A percentile compares a stretch with the other conserved stretches of the same genome.
phyloP scores from a whole-genome alignment of 1,140 invertebrate species.

The Physella acuta region DNA sequence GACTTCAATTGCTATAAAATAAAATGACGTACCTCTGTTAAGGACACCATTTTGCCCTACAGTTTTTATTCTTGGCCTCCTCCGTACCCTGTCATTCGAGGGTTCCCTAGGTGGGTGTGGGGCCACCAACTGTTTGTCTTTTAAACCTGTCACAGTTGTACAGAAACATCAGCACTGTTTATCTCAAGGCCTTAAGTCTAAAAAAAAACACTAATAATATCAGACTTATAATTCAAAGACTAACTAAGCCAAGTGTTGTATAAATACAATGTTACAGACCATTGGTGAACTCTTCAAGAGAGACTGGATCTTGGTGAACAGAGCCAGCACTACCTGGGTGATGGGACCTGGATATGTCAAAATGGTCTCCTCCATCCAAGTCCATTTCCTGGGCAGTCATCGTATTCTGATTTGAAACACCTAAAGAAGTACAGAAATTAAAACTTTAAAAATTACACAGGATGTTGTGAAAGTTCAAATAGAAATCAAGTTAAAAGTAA shows the following conservation, averaged over 20 bases:
- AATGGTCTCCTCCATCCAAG: too few relatives aligned
- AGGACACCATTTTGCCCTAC: conserved; percentile 35
- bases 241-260: neutral
- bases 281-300: too few relatives aligned
- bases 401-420: too few relatives aligned
- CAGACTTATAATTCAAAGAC: neutral
- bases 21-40: conserved; percentile 8
- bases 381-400: too few relatives aligned
- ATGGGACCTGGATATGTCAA: neutral
- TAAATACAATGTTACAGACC: too few relatives aligned
- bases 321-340: conserved; percentile 8
- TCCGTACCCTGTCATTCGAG: conserved; percentile 45
- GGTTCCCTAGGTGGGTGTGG: conserved; percentile 53
- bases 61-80: conserved; percentile 43
- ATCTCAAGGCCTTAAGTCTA: neutral
- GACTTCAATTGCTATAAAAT: too few relatives aligned
- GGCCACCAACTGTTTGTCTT: conserved; percentile 32
- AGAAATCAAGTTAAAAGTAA: too few relatives aligned
- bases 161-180: too few relatives aligned
- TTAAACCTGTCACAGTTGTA: conserved; percentile 3
- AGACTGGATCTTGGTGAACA: too few relatives aligned
- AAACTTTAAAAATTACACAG: too few relatives aligned
- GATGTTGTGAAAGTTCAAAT: too few relatives aligned
- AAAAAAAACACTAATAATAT: neutral
- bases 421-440: too few relatives aligned